Base-by-base conservation (phyloP, 1,140 invertebrate species). In the Polypedilum vanderplanki region DNA sequence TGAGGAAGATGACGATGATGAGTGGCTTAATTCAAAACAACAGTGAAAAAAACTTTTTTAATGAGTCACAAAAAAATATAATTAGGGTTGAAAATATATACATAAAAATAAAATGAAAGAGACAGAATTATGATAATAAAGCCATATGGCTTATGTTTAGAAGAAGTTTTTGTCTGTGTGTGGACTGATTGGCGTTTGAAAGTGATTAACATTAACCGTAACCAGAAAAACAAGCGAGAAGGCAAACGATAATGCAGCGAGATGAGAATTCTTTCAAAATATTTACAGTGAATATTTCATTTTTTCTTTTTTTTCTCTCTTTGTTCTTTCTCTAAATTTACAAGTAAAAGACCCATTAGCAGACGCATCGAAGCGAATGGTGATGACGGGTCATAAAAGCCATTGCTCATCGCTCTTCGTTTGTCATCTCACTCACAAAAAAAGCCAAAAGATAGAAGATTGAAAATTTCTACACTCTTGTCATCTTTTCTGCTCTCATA, bases 311-410 rank as follows among this genome's bases (percentile, higher is more conserved):
- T 33, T 33, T 33, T 33, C 24, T 5, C 46, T 57, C 46, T 33
- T 33, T 33, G 24, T 33, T 33, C 24, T 33, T 33, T 57, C 15
- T 57, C 46, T 57, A 57, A 57, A n/a, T 57, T 57, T 57, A 57
- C 10, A 57, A 57, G 46, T 15, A 57, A 57, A 57, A 46, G 18
- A 70, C 3, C 65, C 65, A 70, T 70, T 70, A 70, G 10, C 65
- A 70, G 65, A 57, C 46, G 46, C 46, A 57, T 57, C 46, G 46
- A 57, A 22, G 65, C 65, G 65, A 70, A 70, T 70, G 65, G 65
- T 70, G 65, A 70, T 70, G 65, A 70, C 65, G 65, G 65, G 65
- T 70, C 65, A 70, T 70, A 70, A 70, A 70, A 70, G 17, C 65
- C 65, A 70, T 70, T 70, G 65, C 65, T 70, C 65, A 70, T 70